Conservation (phyloP, 2,888 invertebrate genomes). For the Eudasyphora cyanicolor region DNA sequence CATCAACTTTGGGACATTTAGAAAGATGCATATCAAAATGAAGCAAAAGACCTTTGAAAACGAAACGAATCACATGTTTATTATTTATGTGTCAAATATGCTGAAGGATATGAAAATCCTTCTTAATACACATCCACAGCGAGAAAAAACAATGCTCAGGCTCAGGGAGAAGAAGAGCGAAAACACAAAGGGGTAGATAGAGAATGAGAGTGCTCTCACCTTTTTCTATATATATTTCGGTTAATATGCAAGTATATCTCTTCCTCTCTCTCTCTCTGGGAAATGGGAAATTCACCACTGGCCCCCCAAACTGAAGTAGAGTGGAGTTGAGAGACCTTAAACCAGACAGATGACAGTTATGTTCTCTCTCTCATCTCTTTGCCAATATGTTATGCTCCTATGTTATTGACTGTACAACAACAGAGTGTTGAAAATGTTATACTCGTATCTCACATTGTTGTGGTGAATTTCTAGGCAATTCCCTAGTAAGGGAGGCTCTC, state of each 20-base stretch:
- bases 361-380: neutral
- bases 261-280: neutral
- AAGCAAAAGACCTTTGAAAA: neutral
- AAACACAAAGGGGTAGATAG: neutral
- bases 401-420: neutral
- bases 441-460: neutral
- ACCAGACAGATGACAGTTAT: neutral
- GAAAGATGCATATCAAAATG: neutral
- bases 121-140: neutral
- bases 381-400: neutral
- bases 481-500: no score
- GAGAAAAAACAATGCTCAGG: neutral
- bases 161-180: neutral
- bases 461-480: neutral
- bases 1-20: neutral
- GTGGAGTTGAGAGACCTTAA: neutral
- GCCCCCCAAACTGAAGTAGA: neutral
- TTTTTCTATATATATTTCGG: neutral
- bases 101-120: conserved; percentile 1
- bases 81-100: conserved; percentile 56
- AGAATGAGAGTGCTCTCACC: neutral
- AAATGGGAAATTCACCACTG: conserved; percentile 16
- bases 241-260: no score
- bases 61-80: conserved; percentile 56
- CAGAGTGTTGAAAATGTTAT: neutral